Evolutionary conservation across 2,888 invertebrate genomes (phyloP).

Genomic region (Odontomyia ornata): DNA sequence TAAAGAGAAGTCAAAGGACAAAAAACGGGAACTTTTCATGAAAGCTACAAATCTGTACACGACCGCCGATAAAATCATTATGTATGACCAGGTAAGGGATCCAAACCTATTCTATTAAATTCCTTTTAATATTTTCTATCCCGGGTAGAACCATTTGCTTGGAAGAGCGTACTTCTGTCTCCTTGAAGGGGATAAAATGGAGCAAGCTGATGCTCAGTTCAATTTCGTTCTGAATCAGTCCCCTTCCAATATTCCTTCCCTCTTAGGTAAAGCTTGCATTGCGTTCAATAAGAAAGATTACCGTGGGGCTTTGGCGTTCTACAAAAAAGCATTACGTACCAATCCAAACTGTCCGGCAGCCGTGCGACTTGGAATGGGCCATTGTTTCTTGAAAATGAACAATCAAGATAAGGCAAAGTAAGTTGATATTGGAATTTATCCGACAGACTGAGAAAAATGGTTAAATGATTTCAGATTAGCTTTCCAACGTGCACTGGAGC

Average conservation of each 20-base stretch:
- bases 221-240: slow-evolving; percentile 97
- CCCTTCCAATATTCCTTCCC: slow-evolving; percentile 94
- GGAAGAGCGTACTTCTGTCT: slow-evolving; percentile 98
- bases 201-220: slow-evolving; percentile 99
- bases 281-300: slow-evolving; percentile 98
- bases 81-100: slow-evolving; percentile 79
- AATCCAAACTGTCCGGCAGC: slow-evolving; percentile 98
- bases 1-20: slow-evolving; percentile 93
- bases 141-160: slow-evolving; percentile 84
- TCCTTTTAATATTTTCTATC: too few species aligned
- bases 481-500: slow-evolving; percentile 92
- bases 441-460: not conserved
- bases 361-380: slow-evolving; percentile 96
- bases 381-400: slow-evolving; percentile 96
- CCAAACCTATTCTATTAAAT: too few species aligned
- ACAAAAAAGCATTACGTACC: slow-evolving; percentile 95
- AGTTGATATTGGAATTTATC: slow-evolving; percentile 43
- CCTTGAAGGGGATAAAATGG: slow-evolving; percentile 98
- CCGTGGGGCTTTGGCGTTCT: slow-evolving; percentile 93
- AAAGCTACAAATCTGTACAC: slow-evolving; percentile 98
- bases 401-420: slow-evolving; percentile 94
- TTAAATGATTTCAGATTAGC: slow-evolving; percentile 73
- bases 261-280: slow-evolving; percentile 98
- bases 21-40: slow-evolving; percentile 91
- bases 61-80: slow-evolving; percentile 98